These are phyloP conservation scores for Gila orcuttii DNA, from an alignment of 2,113 vertebrate genomes.

Conservation along the genomic window DNA sequence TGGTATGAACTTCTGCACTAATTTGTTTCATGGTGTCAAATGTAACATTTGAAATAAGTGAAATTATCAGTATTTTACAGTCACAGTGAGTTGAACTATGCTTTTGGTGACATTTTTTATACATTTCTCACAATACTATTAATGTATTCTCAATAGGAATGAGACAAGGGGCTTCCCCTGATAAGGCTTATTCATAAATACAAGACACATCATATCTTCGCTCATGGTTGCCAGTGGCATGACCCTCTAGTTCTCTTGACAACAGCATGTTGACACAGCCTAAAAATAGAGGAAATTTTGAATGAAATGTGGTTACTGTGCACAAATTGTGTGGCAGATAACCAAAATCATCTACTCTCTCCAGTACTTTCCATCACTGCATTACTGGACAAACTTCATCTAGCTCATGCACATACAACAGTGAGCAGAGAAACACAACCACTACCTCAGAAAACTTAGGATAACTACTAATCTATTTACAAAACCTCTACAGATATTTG, in stretches of 20 bases:
- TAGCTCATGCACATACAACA: neutral
- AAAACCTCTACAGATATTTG: neutral
- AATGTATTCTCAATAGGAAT: neutral
- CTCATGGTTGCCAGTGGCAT: conserved; percentile 14
- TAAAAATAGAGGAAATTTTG: conserved; percentile 23
- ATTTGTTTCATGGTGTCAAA: no score
- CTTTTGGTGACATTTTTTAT: neutral
- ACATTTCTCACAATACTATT: neutral
- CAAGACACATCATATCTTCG: conserved; percentile 3
- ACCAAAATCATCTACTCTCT: neutral
- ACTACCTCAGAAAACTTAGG: no score
- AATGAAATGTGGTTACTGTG: conserved; percentile 32
- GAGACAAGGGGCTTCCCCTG: neutral
- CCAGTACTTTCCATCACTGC: neutral
- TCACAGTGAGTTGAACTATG: neutral
- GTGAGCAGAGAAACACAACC: neutral
- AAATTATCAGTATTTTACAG: neutral
- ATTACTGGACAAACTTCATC: neutral
- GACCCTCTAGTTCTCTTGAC: conserved; percentile 2
- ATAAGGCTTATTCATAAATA: conserved; percentile 20
- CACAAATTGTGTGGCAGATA: conserved; percentile 18
- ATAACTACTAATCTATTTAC: neutral
- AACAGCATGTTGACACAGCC: conserved; percentile 24
- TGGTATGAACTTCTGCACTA: neutral
- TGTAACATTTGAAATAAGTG: neutral